Conservation (phyloP, 2,888 invertebrate species). For the Aproaerema taeniolella region DNA sequence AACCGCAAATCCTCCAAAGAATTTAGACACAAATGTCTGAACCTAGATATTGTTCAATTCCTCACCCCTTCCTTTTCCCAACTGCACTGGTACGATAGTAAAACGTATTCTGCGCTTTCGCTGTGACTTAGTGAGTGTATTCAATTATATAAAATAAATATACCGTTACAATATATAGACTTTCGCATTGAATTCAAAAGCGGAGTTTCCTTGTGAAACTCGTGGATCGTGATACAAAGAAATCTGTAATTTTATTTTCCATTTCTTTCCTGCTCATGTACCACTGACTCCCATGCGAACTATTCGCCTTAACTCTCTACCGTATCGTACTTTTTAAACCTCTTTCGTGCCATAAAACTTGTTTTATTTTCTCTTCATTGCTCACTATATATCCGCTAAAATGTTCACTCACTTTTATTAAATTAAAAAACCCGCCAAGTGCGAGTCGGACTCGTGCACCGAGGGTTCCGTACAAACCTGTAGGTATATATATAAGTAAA, state of each 20-base stretch:
- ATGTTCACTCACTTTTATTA: background rate
- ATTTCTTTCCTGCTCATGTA: conserved; percentile 8
- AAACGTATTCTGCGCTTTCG: no score
- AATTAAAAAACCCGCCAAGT: background rate
- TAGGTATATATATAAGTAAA: no score
- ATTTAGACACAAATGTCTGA: no score
- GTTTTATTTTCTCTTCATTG: background rate
- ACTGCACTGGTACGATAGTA: background rate
- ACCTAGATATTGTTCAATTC: no score
- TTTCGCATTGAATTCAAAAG: background rate
- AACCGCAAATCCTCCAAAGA: no score
- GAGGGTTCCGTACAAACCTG: no score
- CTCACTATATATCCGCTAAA: background rate
- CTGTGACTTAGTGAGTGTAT: no score
- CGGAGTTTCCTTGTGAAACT: background rate
- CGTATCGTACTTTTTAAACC: conserved; percentile 34
- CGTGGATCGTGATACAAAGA: conserved; percentile 12
- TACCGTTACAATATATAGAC: background rate
- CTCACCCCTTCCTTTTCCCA: no score
- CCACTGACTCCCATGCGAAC: conserved; percentile 28
- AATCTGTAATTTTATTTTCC: conserved; percentile 29
- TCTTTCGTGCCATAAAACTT: conserved; percentile 28
- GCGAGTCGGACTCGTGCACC: background rate
- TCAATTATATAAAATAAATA: background rate
- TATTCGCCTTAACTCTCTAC: conserved; percentile 23